Percentiles rank a stretch among this genome's conserved stretches.
Evolutionary conservation across 2,888 invertebrate genomes (phyloP).

Genomic region (Siphonodentalium dalli): DNA sequence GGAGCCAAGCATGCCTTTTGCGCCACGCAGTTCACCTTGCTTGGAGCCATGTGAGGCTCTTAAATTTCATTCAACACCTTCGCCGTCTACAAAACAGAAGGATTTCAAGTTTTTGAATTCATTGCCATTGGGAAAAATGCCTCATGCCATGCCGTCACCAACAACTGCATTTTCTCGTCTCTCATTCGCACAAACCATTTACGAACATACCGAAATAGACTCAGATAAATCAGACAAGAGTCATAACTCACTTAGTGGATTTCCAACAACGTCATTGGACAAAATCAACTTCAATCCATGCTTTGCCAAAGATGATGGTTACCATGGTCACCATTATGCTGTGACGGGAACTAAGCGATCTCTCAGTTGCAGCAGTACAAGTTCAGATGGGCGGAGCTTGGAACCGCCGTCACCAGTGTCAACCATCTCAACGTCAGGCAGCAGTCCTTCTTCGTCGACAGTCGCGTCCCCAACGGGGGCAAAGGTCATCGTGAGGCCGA

Average conservation of each 20-base stretch:
- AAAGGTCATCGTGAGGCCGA: conserved; percentile 50
- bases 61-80: no score
- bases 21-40: no score
- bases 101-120: no score
- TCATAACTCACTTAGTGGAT: no score
- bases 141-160: conserved; percentile 57
- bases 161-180: conserved; percentile 65
- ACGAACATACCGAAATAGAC: conserved; percentile 25
- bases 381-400: conserved; percentile 28
- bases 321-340: conserved; percentile 7
- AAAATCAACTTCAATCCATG: conserved; percentile 63
- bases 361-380: conserved; percentile 21
- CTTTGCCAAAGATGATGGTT: conserved; percentile 39
- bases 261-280: conserved; percentile 62
- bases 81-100: no score
- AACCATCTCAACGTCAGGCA: conserved; percentile 23
- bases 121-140: background rate
- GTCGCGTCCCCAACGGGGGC: conserved; percentile 32
- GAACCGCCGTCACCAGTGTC: conserved; percentile 35
- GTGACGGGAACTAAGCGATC: conserved; percentile 29
- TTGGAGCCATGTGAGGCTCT: no score
- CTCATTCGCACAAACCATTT: conserved; percentile 48
- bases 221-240: no score
- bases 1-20: no score
- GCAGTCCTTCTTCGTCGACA: conserved; percentile 26